Conservation (phyloP, 2,888 invertebrate species). For the Dugesia japonica region DNA sequence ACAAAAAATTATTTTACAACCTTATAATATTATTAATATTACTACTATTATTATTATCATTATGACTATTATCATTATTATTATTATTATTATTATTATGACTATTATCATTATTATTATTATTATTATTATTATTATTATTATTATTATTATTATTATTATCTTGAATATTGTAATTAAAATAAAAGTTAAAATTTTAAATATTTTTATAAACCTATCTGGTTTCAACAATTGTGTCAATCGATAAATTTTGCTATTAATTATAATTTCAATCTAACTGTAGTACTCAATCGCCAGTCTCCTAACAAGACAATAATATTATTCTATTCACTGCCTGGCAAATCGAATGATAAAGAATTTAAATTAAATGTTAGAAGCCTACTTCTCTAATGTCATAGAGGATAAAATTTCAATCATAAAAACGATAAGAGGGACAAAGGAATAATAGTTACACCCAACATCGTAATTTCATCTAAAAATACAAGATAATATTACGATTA, state of each 20-base stretch:
- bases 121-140: too few species aligned
- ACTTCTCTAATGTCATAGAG: conserved; percentile 20
- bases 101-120: too few species aligned
- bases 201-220: background rate
- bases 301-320: background rate
- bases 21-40: too few species aligned
- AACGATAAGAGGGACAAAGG: conserved; percentile 20
- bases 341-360: conserved; percentile 7
- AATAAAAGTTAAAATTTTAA: too few species aligned
- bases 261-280: background rate
- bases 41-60: too few species aligned
- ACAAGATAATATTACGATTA: conserved; percentile 15
- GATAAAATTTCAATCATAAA: conserved; percentile 20
- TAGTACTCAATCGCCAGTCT: background rate
- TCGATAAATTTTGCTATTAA: background rate
- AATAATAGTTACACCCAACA: conserved; percentile 20
- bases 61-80: too few species aligned
- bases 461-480: conserved; percentile 20
- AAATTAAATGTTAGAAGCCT: conserved; percentile 12
- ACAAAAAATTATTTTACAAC: too few species aligned
- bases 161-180: too few species aligned
- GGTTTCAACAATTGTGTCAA: background rate
- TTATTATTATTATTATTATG: too few species aligned
- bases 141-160: too few species aligned
- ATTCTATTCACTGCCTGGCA: background rate